phyloP scores from a whole-genome alignment of 2,888 invertebrate genomes.

The Sarcophaga variegata region DNA sequence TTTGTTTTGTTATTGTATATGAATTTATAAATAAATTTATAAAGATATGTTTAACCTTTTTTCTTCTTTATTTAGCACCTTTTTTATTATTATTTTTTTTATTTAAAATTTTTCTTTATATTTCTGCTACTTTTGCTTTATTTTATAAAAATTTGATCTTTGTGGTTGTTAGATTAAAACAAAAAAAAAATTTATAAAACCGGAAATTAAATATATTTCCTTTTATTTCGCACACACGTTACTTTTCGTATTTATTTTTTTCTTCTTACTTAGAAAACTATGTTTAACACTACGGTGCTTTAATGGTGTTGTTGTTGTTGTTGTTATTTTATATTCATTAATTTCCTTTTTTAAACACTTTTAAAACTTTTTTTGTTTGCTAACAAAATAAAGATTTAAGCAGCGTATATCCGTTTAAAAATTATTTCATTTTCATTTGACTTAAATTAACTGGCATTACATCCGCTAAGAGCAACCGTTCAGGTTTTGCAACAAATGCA shows the following conservation, averaged over 20 bases:
- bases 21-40: no score
- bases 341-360: slow-evolving; percentile 1
- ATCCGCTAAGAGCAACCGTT: slow-evolving; percentile 62
- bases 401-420: slow-evolving; percentile 1
- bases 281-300: no score
- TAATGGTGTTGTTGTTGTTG: not conserved
- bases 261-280: no score
- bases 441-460: slow-evolving; percentile 2
- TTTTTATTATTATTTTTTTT: slow-evolving; percentile 2
- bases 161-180: no score
- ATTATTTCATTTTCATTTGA: not conserved
- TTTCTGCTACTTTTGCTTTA: not conserved
- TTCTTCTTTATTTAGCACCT: not conserved
- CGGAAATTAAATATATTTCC: slow-evolving; percentile 59
- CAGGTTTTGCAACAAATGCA: slow-evolving; percentile 68
- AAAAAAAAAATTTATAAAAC: not conserved
- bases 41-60: not conserved
- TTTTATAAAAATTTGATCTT: not conserved
- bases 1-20: no score
- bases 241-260: no score
- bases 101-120: slow-evolving; percentile 4
- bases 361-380: not conserved
- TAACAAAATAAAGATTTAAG: slow-evolving; percentile 11
- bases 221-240: slow-evolving; percentile 1
- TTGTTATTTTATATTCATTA: not conserved